Conservation (phyloP, 2,888 invertebrate species). For the Ametastegia equiseti region DNA sequence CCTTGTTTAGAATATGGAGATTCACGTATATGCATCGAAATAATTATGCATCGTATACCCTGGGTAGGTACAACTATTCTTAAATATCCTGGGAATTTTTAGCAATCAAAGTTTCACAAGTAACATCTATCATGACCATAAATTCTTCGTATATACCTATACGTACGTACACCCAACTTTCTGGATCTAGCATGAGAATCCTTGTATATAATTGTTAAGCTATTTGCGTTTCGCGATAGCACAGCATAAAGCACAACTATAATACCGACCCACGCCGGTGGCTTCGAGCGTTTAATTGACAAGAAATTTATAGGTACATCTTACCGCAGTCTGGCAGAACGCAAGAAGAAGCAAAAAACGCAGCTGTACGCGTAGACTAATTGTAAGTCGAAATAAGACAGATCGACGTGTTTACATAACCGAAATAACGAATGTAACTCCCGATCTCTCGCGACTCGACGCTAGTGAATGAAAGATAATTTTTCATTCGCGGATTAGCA, state of each 20-base stretch:
- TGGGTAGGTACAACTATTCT: background rate
- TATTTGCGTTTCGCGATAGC: background rate
- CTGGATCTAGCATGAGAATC: background rate
- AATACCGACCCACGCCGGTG: no score
- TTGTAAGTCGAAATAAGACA: constrained; percentile 19
- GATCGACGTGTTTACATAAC: constrained; percentile 33
- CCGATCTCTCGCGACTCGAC: constrained; percentile 36
- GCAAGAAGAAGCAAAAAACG: background rate
- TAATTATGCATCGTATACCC: background rate
- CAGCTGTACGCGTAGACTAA: background rate
- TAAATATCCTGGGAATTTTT: constrained; percentile 32
- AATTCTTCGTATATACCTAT: background rate
- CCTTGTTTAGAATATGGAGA: constrained; percentile 21
- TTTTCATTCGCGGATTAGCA: constrained; percentile 24
- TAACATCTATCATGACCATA: no score
- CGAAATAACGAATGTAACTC: background rate
- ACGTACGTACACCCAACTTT: background rate
- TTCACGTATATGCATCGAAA: background rate
- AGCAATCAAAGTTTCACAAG: constrained; percentile 17
- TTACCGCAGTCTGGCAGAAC: background rate
- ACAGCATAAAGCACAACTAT: no score
- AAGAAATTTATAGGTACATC: background rate
- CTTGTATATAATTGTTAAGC: background rate
- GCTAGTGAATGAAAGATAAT: constrained; percentile 28
- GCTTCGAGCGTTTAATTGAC: background rate